Percentiles rank a stretch among this genome's conserved stretches.
phyloP scores from a whole-genome alignment of 1,140 invertebrate genomes.

The Pseudomyrmex gracilis region DNA sequence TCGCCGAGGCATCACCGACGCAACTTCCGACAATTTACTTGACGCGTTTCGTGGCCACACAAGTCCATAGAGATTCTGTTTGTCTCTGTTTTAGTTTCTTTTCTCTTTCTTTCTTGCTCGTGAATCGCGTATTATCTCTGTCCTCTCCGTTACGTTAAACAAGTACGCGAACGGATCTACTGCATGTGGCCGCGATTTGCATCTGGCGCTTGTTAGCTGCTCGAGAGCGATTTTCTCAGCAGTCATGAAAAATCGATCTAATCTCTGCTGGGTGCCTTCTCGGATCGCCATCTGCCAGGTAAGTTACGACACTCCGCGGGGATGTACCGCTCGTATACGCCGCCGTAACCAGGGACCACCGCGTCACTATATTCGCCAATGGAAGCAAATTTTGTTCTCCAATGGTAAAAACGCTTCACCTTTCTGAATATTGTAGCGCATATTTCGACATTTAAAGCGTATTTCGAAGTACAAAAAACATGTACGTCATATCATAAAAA shows the following conservation, averaged over 20 bases:
- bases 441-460: no score
- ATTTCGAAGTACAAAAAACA: no score
- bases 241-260: conserved; percentile 82
- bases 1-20: not conserved
- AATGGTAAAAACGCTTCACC: no score
- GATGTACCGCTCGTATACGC: conserved; percentile 54
- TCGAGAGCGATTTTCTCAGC: conserved; percentile 75
- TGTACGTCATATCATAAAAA: no score
- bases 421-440: no score
- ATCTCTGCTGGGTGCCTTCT: conserved; percentile 76
- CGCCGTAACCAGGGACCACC: conserved; percentile 60
- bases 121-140: conserved; percentile 35
- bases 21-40: conserved; percentile 47
- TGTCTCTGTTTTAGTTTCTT: conserved; percentile 6
- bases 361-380: conserved; percentile 42
- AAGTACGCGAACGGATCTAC: conserved; percentile 48
- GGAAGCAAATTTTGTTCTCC: not conserved
- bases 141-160: conserved; percentile 47
- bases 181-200: conserved; percentile 73
- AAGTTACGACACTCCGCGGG: conserved; percentile 72
- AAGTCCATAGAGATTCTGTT: conserved; percentile 18
- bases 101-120: not conserved
- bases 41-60: not conserved
- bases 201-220: conserved; percentile 80
- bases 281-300: conserved; percentile 77